Conservation (phyloP, 2,888 invertebrate species). For the Drosophila birchii region DNA sequence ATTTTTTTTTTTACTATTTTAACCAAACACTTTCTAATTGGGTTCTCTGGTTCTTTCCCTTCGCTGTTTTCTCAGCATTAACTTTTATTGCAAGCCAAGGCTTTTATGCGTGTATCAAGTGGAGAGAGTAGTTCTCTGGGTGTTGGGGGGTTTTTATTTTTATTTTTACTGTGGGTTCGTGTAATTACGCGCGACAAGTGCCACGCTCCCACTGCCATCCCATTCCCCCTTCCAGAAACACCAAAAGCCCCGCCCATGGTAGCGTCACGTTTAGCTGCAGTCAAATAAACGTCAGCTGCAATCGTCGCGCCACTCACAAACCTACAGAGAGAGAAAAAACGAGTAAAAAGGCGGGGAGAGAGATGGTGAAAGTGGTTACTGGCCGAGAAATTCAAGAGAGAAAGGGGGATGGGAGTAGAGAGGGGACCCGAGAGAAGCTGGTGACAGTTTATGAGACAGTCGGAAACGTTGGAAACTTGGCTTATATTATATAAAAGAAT, state of each 20-base stretch:
- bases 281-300: constrained; percentile 73
- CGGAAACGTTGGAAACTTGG: background rate
- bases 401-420: background rate
- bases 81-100: constrained; percentile 60
- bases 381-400: background rate
- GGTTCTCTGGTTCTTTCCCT: constrained; percentile 32
- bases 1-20: background rate
- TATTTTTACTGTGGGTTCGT: constrained; percentile 33
- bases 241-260: constrained; percentile 26
- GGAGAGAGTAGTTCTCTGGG: constrained; percentile 7
- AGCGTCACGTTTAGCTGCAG: constrained; percentile 71
- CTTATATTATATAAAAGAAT: too few species aligned
- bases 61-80: constrained; percentile 47
- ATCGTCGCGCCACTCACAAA: constrained; percentile 40
- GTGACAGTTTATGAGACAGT: constrained; percentile 38
- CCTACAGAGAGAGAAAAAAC: constrained; percentile 1
- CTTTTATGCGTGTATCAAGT: constrained; percentile 48
- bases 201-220: constrained; percentile 14
- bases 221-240: background rate
- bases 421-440: background rate
- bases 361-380: constrained; percentile 7
- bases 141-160: constrained; percentile 9
- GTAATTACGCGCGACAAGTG: constrained; percentile 78
- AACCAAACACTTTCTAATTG: constrained; percentile 53
- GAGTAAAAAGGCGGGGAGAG: background rate